Evolutionary conservation across 2,797 vertebrate species (phyloP), one percentile per base, ranked within the genome.

Genomic region (Enteromius mattozi): DNA sequence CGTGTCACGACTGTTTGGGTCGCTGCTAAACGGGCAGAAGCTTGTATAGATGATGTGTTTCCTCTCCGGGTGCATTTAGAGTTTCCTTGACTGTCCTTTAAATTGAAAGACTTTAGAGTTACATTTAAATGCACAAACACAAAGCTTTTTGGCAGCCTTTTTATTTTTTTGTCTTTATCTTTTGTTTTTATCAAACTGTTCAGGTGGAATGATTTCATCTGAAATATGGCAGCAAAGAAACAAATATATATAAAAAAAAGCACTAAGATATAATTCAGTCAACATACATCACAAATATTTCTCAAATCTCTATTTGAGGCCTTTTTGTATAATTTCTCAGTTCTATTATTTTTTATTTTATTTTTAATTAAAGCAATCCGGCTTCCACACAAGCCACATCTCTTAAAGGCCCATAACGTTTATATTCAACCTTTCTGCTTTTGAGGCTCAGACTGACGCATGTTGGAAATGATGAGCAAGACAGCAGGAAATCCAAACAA

Each of bases 181-280:
- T 65, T 72, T n/a, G 51, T 69, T 61, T 76, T 78, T 87, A 84
- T 81, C 78, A 87, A 87, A 87, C 74, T 80, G 77, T 61, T 89
- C 63, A 61, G 75, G 75, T 89, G 86, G 88, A 90, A 89, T 88
- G 72, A 87, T 93, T 93, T 92, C 90, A 89, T 92, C 61, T 86
- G 87, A 69, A 90, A 90, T 90, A 89, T 82, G 83, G 81, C 75
- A 92, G 78, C 85, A 89, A 51, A 85, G 45, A 85, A 86, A 81
- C 84, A 49, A 85, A 87, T 5, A 49, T 10, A 21, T 45, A 7
- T 86, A 80, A 86, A 85, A 7, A 87, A 80, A 86, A 85, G 72
- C 69, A 86, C 88, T 1, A 3, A 71, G 13, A 24, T 81, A 85
- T 78, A 80, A 74, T 85, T 61, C 88, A 82, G 54, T 30, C 54